Evolutionary conservation across 2,113 vertebrate genomes (phyloP).

Genomic region (Nymphicus hollandicus): DNA sequence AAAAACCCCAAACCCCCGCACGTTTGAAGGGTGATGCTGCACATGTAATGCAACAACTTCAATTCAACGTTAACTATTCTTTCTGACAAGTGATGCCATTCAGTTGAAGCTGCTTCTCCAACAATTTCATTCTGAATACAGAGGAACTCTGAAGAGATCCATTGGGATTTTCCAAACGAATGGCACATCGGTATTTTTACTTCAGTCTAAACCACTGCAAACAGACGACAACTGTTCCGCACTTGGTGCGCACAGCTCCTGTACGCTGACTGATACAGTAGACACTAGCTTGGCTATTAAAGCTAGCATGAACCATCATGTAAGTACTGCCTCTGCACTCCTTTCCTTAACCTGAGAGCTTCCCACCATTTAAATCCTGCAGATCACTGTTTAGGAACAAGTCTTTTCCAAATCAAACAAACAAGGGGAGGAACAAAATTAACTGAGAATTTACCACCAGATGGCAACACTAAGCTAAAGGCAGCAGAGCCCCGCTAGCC

Average conservation of each 20-base stretch:
- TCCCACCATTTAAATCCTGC: neutral
- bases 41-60: neutral
- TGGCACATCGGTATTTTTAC: neutral
- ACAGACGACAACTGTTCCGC: neutral
- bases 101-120: neutral
- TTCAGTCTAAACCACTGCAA: neutral
- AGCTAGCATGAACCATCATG: neutral
- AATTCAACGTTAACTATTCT: neutral
- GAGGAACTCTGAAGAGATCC: neutral
- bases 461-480: conserved; percentile 22
- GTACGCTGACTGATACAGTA: neutral
- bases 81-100: neutral
- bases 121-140: neutral
- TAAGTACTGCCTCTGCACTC: neutral
- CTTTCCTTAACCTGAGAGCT: neutral
- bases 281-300: neutral
- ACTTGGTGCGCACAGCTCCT: neutral
- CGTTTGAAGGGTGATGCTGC: neutral
- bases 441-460: neutral
- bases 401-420: neutral
- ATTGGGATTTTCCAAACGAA: neutral
- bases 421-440: neutral
- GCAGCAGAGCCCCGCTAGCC: neutral
- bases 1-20: fast-evolving
- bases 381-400: neutral